Evolutionary conservation across 2,888 invertebrate genomes (phyloP).

Genomic region (Drosophila tripunctata): DNA sequence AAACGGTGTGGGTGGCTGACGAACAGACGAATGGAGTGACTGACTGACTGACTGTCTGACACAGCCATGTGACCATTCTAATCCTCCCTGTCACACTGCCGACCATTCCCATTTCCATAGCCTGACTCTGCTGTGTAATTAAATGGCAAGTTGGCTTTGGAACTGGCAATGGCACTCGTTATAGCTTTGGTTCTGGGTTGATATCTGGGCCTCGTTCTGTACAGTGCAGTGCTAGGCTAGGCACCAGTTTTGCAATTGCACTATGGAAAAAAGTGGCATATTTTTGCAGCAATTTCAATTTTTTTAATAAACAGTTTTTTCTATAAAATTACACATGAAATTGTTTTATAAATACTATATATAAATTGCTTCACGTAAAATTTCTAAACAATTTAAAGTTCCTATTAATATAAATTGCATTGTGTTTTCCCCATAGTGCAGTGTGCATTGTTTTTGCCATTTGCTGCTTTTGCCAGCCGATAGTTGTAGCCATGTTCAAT

Average conservation of each 20-base stretch:
- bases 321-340: no score
- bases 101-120: conserved; percentile 7
- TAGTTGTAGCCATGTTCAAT: conserved; percentile 74
- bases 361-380: no score
- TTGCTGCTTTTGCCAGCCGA: conserved; percentile 52
- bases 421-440: neutral
- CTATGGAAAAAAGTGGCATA: neutral
- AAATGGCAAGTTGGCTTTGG: conserved; percentile 41
- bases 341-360: no score
- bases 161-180: conserved; percentile 1
- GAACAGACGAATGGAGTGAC: neutral
- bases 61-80: conserved; percentile 41
- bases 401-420: no score
- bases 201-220: conserved; percentile 5
- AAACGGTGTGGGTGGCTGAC: conserved; percentile 50
- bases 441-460: conserved; percentile 40
- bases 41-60: conserved; percentile 3
- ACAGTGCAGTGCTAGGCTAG: conserved; percentile 35
- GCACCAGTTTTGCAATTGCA: conserved; percentile 24
- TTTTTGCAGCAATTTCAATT: neutral
- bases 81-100: conserved; percentile 28
- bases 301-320: neutral
- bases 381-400: no score
- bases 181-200: conserved; percentile 10
- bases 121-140: conserved; percentile 46